Base-by-base conservation (phyloP, 2,113 vertebrate species). In the Proteles cristata region DNA sequence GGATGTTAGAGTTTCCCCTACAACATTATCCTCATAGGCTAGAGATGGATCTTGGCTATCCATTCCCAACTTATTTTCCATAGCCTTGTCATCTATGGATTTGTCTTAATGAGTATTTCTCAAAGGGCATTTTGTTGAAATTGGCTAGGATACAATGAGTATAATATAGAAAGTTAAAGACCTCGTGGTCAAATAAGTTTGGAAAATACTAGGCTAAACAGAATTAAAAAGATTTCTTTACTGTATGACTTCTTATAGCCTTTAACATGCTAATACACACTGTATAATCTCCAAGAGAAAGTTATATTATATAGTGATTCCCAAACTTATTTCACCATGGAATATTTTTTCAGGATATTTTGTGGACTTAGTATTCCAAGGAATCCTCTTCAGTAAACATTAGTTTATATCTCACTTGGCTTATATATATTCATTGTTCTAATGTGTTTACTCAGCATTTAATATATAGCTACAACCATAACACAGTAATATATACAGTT, bases 71-170 rank as follows among this genome's bases (percentile, higher is more conserved):
- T 88, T 88, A 90, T 96, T 81, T 65, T 94, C 69, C 90, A 28
- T 77, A 50, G 26, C 58, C 43, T 95, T 83, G 15, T 66, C 35
- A 93, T 69, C 17, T 11, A 80, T 25, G 1, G 17, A 65, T 91
- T 95, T 95, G 17, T 93, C 53, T 93, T 77, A 94, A 83, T 86
- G 84, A 95, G 17, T 61, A 92, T 95, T 92, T 95, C 28, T 83
- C 39, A 88, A 93, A 95, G 68, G 55, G n/a, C 5, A 86, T 85
- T 89, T 66, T 89, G 43, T 87, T 71, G 66, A 97, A 90, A 90
- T 10, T 25, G 7, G 28, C 61, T 80, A 94, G 45, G 35, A 86
- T 90, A 77, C 50, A 94, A 90, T 31, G 16, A 95, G 19, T 90
- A 5, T 65, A 93, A 48, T 45, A 10, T 48, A 25, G 28, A 28